Evolutionary conservation across 2,888 invertebrate species (phyloP), one percentile per base, ranked within the genome.

Genomic region (Agriopis marginaria): DNA sequence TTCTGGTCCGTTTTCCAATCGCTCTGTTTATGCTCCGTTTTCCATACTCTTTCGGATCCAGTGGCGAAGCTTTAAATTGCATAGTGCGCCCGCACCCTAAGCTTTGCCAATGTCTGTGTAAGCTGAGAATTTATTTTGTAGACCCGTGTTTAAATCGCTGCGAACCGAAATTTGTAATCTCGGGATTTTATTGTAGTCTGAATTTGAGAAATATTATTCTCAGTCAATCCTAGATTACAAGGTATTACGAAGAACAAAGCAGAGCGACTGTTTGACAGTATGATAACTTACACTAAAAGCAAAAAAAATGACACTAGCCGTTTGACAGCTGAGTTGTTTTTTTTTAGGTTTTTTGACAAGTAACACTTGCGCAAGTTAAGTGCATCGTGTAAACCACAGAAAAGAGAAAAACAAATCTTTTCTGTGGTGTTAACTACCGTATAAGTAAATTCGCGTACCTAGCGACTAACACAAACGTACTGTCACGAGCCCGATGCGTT

Each of bases 91-190:
- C 3, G 12, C 50, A 62, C 42, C 53, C 53, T 62, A 53, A 62
- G n/a, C 50, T 45, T 12, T 45, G 17, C 45, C 53, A 32, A 62
- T 54, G 61, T 51, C 60, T 60, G 60, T 42, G 60, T 54, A 66
- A 66, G 66, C 66, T 60, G 53, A 47, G 66, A 66, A 66, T 60
- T 60, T 60, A 60, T 66, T 66, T 54, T 17, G 40, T 60, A 60
- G 60, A 53, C n/a, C 53, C 58, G 50, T 50, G 59, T 66, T 64
- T 64, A 58, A 64, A 64, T 50, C 64, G 53, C 14, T 45, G 49
- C 54, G 54, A 66, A 63, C 63, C 56, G 63, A 66, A 66, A 66
- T 61, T 66, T 61, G 66, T 62, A 66, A 66, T 66, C 66, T 62
- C 54, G 44, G 66, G 66, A 61, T 62, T 66, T 61, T 55, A 50